phyloP scores from a whole-genome alignment of 2,113 vertebrate genomes.

The Eptatretus burgeri region DNA sequence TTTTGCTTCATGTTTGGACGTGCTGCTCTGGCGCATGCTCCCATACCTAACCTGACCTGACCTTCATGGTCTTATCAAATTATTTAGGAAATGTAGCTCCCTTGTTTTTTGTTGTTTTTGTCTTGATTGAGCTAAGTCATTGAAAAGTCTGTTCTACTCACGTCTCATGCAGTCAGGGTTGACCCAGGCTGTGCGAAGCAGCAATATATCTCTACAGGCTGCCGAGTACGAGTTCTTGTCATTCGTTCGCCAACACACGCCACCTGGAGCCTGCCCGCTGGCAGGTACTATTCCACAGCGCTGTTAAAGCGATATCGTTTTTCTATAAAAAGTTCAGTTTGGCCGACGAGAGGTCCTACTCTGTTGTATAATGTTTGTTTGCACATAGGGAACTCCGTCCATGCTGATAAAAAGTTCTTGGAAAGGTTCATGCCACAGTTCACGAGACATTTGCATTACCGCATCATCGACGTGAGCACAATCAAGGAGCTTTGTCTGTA shows the following conservation, averaged over 20 bases:
- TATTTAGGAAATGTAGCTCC: neutral
- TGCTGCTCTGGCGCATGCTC: too few species aligned
- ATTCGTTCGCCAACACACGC: constrained; percentile 61
- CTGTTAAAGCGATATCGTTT: neutral
- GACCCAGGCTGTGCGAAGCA: constrained; percentile 60
- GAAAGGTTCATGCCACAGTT: constrained; percentile 95
- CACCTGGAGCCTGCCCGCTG: constrained; percentile 61
- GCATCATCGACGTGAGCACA: constrained; percentile 86
- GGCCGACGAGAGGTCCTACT: neutral
- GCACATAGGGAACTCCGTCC: constrained; percentile 34
- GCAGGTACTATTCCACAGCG: constrained; percentile 36
- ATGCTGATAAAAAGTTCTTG: constrained; percentile 64
- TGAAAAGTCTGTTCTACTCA: neutral
- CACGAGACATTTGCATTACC: constrained; percentile 43
- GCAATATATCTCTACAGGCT: constrained; percentile 43
- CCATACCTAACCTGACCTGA: too few species aligned
- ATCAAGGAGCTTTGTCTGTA: constrained; percentile 86
- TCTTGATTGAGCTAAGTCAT: neutral
- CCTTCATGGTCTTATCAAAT: too few species aligned
- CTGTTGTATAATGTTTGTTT: neutral
- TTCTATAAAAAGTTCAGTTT: neutral
- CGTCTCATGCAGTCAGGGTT: constrained; percentile 47
- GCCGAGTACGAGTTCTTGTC: constrained; percentile 84
- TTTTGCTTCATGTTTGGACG: too few species aligned
- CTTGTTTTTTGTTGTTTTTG: neutral